Evolutionary conservation across 2,888 invertebrate genomes (phyloP).

Genomic region (Tridacna crocea): DNA sequence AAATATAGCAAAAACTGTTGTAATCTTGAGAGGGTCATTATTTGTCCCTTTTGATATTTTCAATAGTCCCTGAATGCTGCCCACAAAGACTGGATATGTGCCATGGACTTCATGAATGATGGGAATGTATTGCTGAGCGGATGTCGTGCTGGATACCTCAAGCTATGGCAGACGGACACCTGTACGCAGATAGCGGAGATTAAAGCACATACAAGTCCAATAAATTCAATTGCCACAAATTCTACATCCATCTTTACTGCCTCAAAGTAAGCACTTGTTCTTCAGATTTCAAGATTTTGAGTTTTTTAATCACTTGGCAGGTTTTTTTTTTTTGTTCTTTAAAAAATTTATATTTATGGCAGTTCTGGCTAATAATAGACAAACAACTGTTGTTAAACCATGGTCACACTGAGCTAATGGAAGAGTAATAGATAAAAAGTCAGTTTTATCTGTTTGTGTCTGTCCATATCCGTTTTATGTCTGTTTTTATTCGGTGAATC

Average conservation of each 20-base stretch:
- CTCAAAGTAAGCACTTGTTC: slow-evolving; percentile 89
- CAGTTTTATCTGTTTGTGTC: too few species aligned
- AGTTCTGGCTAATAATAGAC: too few species aligned
- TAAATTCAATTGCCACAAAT: slow-evolving; percentile 89
- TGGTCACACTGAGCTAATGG: too few species aligned
- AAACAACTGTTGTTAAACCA: too few species aligned
- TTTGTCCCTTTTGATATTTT: too few species aligned
- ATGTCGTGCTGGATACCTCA: slow-evolving; percentile 91
- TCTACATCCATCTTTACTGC: slow-evolving; percentile 90
- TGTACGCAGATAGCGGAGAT: slow-evolving; percentile 89
- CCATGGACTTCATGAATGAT: slow-evolving; percentile 87
- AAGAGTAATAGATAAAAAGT: too few species aligned
- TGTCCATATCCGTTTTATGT: too few species aligned
- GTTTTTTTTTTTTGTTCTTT: too few species aligned
- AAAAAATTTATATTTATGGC: too few species aligned
- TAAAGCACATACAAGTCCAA: slow-evolving; percentile 88
- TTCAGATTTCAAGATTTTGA: neutral
- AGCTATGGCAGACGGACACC: slow-evolving; percentile 90
- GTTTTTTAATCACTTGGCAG: neutral
- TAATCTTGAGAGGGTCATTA: too few species aligned
- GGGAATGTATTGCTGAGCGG: slow-evolving; percentile 88
- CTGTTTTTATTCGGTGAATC: too few species aligned
- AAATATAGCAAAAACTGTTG: too few species aligned
- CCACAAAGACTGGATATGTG: slow-evolving; percentile 94
- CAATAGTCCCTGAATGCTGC: slow-evolving; percentile 90